These are phyloP conservation scores for Escarpia spicata DNA, from an alignment of 2,888 invertebrate genomes.

Conservation along the genomic window DNA sequence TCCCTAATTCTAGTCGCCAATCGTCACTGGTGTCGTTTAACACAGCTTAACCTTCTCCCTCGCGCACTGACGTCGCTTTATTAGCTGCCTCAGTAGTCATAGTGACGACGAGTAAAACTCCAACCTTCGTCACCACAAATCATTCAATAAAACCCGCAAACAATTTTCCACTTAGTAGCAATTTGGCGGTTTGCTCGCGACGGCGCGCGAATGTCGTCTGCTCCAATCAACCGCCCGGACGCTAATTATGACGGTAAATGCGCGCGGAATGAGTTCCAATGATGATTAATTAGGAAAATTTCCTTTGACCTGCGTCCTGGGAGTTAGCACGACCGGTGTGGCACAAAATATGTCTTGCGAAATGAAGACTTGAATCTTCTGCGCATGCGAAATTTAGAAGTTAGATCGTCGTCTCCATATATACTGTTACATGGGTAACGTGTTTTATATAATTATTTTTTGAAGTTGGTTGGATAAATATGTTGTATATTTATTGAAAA, in stretches of 20 bases:
- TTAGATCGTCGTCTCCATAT: neutral
- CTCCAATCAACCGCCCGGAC: neutral
- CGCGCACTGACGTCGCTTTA: neutral
- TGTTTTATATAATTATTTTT: neutral
- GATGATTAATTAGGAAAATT: constrained; percentile 13
- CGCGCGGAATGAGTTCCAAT: neutral
- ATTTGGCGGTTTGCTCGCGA: neutral
- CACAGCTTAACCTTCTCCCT: neutral
- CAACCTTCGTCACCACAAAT: neutral
- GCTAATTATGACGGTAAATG: neutral
- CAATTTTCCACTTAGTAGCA: constrained; percentile 13
- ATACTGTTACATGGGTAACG: neutral
- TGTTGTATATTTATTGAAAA: neutral
- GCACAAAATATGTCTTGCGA: neutral
- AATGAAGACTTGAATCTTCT: neutral
- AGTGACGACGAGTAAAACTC: neutral
- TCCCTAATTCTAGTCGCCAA: neutral
- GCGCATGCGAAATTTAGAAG: neutral
- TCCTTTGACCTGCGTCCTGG: neutral
- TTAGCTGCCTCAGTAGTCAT: neutral
- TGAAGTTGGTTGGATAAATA: neutral
- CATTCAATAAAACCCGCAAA: constrained; percentile 13
- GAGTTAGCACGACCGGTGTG: neutral
- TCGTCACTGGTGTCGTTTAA: neutral
- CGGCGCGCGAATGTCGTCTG: neutral